phyloP scores from a whole-genome alignment of 2,888 invertebrate genomes.

The Sphaeridia pumilis region DNA sequence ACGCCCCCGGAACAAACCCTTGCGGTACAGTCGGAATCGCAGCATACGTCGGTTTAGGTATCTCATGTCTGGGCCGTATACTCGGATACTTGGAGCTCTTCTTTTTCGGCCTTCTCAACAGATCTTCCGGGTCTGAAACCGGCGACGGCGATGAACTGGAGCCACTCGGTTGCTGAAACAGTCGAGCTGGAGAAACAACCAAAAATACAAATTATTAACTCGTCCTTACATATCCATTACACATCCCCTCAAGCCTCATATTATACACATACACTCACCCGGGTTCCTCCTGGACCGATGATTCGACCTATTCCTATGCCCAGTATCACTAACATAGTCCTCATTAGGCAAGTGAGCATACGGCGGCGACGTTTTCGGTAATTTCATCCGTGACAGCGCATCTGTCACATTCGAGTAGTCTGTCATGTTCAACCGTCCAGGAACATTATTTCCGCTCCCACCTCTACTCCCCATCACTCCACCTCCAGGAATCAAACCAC shows the following conservation, averaged over 20 bases:
- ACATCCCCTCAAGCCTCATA: background rate
- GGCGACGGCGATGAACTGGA: conserved; percentile 34
- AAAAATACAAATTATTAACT: no score
- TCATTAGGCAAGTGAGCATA: conserved; percentile 34
- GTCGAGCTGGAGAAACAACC: background rate
- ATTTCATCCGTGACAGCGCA: conserved; percentile 39
- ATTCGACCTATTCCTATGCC: conserved; percentile 31
- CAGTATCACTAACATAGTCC: conserved; percentile 35
- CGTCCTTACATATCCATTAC: no score
- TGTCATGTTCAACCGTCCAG: conserved; percentile 41
- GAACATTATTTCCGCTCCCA: conserved; percentile 26
- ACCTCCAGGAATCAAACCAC: no score
- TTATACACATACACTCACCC: conserved; percentile 15
- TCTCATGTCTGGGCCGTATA: conserved; percentile 30
- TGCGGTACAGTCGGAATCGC: conserved; percentile 35
- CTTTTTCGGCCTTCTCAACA: conserved; percentile 32
- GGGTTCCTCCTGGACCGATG: conserved; percentile 31
- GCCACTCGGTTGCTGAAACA: conserved; percentile 33
- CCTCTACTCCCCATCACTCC: background rate
- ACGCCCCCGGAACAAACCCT: conserved; percentile 23
- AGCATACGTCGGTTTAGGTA: conserved; percentile 35
- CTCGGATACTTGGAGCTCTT: conserved; percentile 31
- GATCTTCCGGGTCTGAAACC: conserved; percentile 35
- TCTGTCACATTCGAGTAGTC: conserved; percentile 41
- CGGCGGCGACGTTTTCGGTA: conserved; percentile 33